Evolutionary conservation across 2,888 invertebrate genomes (phyloP), one percentile per base, ranked within the genome.

Genomic region (Aspidiotus destructor): DNA sequence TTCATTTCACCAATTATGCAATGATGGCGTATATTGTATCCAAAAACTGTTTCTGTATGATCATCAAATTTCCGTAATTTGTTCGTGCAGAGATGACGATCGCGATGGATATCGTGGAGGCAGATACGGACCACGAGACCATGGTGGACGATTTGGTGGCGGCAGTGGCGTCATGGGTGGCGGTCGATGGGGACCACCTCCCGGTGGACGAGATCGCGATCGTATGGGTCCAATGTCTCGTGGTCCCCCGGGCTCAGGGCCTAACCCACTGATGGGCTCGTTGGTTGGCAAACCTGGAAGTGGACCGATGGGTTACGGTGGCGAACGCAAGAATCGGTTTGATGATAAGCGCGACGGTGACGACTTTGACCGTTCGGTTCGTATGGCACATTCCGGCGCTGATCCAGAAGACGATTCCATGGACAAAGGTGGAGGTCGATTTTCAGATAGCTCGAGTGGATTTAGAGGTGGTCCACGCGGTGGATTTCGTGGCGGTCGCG

Each of bases 401-500:
- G 60, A 58, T 0, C 1, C 11, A 8, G 67, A 58, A 6, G 58
- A 57, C 44, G 57, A 60, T 8, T 41, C 44, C 17, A 60, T 60
- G 11, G 42, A 48, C 57, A 67, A 67, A 58, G 42, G 67, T 7
- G 58, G 67, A 16, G 60, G 67, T 15, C 11, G 67, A 60, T 67
- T 67, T 11, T 67, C 67, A 15, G 67, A 68, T 17, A 16, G 11
- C 13, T 11, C 17, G 8, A 40, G 53, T n/a, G 63, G 63, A 28
- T 52, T 76, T 17, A 74, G 78, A 63, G 76, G 77, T 62, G 74
- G 76, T 64, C 73, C 75, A 1, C 75, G 76, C 0, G 76, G 77
- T 9, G 75, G 77, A 11, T 77, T 77, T 8, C 73, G 72, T n/a
- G 74, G 75, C 9, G 73, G 75, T n/a, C 48, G 77, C 10, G 75